A percentile compares a stretch with the other conserved stretches of the same genome.
These are phyloP conservation scores for Tenthredo scrophulariae DNA, from an alignment of 2,888 invertebrate species.

Conservation along the genomic window DNA sequence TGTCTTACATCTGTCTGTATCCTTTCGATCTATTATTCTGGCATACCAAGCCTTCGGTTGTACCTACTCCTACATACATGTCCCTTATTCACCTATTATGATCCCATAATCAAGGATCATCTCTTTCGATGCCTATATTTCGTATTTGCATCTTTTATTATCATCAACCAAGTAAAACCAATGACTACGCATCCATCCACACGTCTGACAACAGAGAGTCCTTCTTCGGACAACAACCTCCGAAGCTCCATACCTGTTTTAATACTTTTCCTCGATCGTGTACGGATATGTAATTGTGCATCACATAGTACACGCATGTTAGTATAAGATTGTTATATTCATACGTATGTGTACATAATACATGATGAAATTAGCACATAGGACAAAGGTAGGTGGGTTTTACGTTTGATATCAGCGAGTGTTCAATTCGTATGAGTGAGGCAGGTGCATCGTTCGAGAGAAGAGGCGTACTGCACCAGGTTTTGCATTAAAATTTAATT, in stretches of 20 bases:
- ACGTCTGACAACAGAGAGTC: neutral
- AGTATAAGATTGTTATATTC: neutral
- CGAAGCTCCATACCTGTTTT: constrained; percentile 6
- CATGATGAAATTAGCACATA: neutral
- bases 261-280: neutral
- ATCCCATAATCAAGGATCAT: neutral
- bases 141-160: neutral
- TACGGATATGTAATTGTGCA: neutral
- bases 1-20: neutral
- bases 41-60: neutral
- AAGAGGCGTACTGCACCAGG: constrained; percentile 42
- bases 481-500: constrained; percentile 69
- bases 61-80: neutral
- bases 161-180: neutral
- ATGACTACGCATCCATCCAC: constrained; percentile 22
- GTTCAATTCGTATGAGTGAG: constrained; percentile 33
- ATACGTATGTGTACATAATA: neutral
- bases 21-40: neutral
- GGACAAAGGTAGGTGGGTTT: constrained; percentile 2
- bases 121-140: neutral
- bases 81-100: neutral
- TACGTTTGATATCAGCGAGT: constrained; percentile 10
- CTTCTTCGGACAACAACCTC: constrained; percentile 32
- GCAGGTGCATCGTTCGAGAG: constrained; percentile 40
- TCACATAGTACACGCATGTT: neutral